Evolutionary conservation across 2,888 invertebrate species (phyloP).

Genomic region (Nasonia oneida): DNA sequence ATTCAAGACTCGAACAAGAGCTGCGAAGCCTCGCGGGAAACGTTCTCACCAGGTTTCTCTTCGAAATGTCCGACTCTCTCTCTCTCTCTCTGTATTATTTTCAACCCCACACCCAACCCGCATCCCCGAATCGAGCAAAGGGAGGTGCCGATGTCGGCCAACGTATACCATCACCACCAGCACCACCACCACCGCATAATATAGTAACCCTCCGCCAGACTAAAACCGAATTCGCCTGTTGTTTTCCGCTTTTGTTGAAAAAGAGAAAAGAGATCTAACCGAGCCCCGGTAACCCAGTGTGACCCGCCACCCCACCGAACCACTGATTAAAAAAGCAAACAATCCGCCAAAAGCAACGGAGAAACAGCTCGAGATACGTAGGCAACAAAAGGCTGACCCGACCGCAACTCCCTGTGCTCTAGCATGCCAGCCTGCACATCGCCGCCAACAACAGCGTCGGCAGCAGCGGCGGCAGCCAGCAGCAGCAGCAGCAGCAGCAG

Average conservation of each 20-base stretch:
- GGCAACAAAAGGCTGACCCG: slow-evolving; percentile 10
- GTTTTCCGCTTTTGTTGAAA: neutral
- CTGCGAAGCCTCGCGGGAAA: neutral
- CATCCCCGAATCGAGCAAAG: neutral
- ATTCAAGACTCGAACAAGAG: neutral
- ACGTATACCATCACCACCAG: neutral
- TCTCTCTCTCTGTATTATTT: neutral
- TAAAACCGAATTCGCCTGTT: neutral
- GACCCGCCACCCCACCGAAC: neutral
- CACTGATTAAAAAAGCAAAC: neutral
- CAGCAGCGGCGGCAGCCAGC: neutral
- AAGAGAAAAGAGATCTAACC: neutral
- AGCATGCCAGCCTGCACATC: slow-evolving; percentile 40
- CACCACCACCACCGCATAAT: neutral
- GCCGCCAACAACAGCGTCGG: slow-evolving; percentile 10
- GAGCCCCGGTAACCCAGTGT: neutral
- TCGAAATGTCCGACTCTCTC: neutral
- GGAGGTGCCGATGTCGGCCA: slow-evolving; percentile 1
- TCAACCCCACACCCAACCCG: neutral
- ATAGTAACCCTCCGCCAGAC: neutral
- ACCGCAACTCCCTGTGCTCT: slow-evolving; percentile 54
- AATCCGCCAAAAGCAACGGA: neutral
- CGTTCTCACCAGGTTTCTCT: slow-evolving; percentile 50
- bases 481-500: slow-evolving; percentile 29
- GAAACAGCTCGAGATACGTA: neutral